Evolutionary conservation across 2,888 invertebrate genomes (phyloP), one percentile per base, ranked within the genome.

Genomic region (Anarsia innoxiella): DNA sequence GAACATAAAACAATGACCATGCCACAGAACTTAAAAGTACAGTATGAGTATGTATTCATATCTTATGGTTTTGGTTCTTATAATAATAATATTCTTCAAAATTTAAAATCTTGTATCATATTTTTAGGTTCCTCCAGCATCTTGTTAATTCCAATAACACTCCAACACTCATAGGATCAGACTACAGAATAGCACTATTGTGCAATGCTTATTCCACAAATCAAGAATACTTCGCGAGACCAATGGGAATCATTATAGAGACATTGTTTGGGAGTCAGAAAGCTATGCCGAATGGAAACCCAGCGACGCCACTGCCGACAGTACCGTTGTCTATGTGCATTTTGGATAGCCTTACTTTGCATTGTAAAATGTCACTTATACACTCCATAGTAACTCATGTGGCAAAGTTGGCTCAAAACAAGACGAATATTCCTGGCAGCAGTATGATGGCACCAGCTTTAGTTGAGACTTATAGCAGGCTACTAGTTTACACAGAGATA

Each of bases 181-280:
- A 97, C 74, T 98, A 92, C 67, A 89, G 95, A 42, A 95, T 97
- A 49, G 94, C 97, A 0, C 84, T 98, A 16, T 86, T 98, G 1
- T 97, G 97, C 71, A 98, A 98, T 79, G 97, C 97, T 0, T 98
- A 94, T 62, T 95, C 95, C 1, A 97, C 97, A 1, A 96, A 96
- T 73, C 92, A 94, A 59, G 96, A 97, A 51, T 93, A 91, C 64
- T 96, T 95, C 64, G 91, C 93, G 6, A 89, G 95, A 39, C 97
- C 96, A 0, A 96, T 98, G 96, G 93, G 93, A 2, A 92, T 94
- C 4, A 86, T 97, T 25, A 92, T 96, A 9, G 97, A 97, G 61
- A 93, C 94, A 0, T 91, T 95, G 40, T 89, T 93, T 51, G 91
- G 91, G 2, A 88, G 80, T 61, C 87, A 91, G 56, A 90, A 93